A percentile compares a stretch with the other conserved stretches of the same genome.
Evolutionary conservation across 1,140 invertebrate genomes (phyloP).

Genomic region (Conus betulinus): DNA sequence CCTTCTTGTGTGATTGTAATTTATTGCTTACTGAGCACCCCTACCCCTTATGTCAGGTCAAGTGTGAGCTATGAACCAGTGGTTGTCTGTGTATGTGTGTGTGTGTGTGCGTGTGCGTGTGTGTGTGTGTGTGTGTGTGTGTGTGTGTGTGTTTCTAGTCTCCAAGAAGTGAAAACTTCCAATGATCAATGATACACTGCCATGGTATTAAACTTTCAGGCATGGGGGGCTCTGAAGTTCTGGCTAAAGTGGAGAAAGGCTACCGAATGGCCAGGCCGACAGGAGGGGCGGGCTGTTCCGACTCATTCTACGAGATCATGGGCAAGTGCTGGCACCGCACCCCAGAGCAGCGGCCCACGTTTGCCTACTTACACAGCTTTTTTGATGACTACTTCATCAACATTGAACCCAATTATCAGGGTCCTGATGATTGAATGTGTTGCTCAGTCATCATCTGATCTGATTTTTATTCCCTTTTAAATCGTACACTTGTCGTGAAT

Average conservation of each 20-base stretch:
- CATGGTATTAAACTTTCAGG: slow-evolving; percentile 45
- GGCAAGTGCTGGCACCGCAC: slow-evolving; percentile 79
- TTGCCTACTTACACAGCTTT: slow-evolving; percentile 97
- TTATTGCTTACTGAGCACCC: no score
- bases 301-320: slow-evolving; percentile 86
- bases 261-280: slow-evolving; percentile 93
- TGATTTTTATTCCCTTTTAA: no score
- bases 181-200: no score
- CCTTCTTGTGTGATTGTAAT: no score
- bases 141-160: no score
- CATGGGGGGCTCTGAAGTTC: slow-evolving; percentile 86
- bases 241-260: slow-evolving; percentile 95
- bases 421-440: slow-evolving; percentile 40
- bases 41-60: no score
- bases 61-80: no score
- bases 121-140: no score
- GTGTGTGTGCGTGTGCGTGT: background rate
- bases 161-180: background rate
- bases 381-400: slow-evolving; percentile 98
- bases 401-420: slow-evolving; percentile 90
- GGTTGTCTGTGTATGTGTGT: background rate
- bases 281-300: slow-evolving; percentile 82
- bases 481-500: no score
- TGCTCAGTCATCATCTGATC: no score
- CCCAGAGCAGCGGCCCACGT: slow-evolving; percentile 96